A percentile compares a stretch with the other conserved stretches of the same genome.
Evolutionary conservation across 2,888 invertebrate genomes (phyloP).

Genomic region (Caenorhabditis becei): DNA sequence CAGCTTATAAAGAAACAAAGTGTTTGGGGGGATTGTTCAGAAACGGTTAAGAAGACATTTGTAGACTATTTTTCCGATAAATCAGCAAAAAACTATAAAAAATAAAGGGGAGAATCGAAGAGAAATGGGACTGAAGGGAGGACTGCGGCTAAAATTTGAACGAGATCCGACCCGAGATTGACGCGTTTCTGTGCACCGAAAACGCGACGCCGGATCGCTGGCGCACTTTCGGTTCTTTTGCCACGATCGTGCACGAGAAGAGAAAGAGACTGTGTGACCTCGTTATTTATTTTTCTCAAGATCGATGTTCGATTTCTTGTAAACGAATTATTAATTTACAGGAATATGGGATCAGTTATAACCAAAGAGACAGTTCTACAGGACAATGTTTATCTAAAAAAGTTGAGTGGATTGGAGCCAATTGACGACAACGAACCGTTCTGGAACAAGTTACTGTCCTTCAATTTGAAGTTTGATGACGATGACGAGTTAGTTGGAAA

Average conservation of each 20-base stretch:
- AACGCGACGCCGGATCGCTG: background rate
- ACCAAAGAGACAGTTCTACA: constrained; percentile 66
- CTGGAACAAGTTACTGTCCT: constrained; percentile 95
- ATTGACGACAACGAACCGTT: constrained; percentile 92
- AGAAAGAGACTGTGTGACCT: constrained; percentile 19
- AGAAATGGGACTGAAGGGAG: background rate
- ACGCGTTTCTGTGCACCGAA: constrained; percentile 9
- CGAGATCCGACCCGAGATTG: constrained; percentile 14
- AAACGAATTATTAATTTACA: constrained; percentile 25
- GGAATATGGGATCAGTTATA: constrained; percentile 67
- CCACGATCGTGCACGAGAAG: constrained; percentile 50
- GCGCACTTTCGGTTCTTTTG: constrained; percentile 27
- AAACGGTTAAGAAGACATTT: too few relatives aligned
- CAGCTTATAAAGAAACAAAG: too few relatives aligned
- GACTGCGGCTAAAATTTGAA: constrained; percentile 15
- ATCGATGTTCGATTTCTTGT: background rate
- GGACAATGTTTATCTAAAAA: constrained; percentile 74
- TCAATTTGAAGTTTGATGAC: constrained; percentile 84
- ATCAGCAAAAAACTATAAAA: background rate
- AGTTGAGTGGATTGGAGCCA: constrained; percentile 84
- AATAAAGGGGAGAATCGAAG: background rate
- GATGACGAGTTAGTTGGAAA: constrained; percentile 69
- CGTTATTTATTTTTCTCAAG: constrained; percentile 3
- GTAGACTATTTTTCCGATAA: constrained; percentile 10
- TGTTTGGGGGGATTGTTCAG: too few relatives aligned